Evolutionary conservation across 2,797 vertebrate species (phyloP).

Genomic region (Enteromius paludinosus): DNA sequence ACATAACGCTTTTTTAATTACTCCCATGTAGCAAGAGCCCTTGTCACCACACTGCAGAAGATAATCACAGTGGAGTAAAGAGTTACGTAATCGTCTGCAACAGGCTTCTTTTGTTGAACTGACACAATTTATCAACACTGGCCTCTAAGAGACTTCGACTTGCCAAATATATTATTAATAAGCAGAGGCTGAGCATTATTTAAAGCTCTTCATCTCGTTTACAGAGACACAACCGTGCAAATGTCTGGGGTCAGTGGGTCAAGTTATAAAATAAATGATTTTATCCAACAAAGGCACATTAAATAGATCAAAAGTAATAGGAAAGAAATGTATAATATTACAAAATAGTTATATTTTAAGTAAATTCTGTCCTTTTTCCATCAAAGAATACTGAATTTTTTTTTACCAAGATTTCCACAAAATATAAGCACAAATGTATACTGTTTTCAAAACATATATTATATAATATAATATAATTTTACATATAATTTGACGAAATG

Average conservation of each 20-base stretch:
- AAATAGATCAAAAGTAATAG: background rate
- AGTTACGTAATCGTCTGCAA: slow-evolving; percentile 33
- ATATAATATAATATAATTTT: too few species aligned
- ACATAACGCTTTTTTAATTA: slow-evolving; percentile 44
- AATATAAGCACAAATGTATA: background rate
- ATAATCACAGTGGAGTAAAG: slow-evolving; percentile 42
- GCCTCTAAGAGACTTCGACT: background rate
- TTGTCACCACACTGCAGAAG: slow-evolving; percentile 42
- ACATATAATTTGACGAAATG: background rate
- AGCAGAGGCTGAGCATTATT: slow-evolving; percentile 21
- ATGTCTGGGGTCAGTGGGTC: background rate
- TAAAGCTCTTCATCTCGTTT: slow-evolving; percentile 22
- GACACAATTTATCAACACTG: slow-evolving; percentile 22
- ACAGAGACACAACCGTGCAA: background rate
- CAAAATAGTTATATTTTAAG: background rate
- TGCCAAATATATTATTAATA: slow-evolving; percentile 24
- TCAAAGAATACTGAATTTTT: background rate
- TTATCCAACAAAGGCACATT: background rate
- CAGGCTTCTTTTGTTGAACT: slow-evolving; percentile 14
- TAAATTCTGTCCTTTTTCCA: background rate
- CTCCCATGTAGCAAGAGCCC: slow-evolving; percentile 32
- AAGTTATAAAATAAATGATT: background rate
- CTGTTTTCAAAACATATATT: background rate
- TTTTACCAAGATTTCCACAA: background rate
- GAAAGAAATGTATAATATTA: background rate